Evolutionary conservation across 2,113 vertebrate species (phyloP), one percentile per base, ranked within the genome.

Genomic region (Epinephelus cyanopodus): DNA sequence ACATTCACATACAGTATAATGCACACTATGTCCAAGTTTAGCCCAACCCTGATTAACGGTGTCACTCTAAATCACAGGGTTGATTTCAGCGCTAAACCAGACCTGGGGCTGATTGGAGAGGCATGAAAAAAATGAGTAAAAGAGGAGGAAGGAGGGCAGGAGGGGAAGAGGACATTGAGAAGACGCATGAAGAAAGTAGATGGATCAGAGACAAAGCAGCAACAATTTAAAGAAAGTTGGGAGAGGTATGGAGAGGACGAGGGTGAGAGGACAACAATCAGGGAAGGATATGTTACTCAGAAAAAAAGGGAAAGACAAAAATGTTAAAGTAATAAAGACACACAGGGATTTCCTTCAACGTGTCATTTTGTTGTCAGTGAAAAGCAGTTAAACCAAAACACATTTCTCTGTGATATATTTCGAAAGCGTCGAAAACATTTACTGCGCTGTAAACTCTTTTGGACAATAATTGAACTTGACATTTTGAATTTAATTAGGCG

Each of bases 11-110:
- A 47, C 45, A 78, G 17, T 23, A 0, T 87, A 92, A 90, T 91
- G 83, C 74, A 85, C 33, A 63, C 21, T 53, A 56, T 71, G 84
- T 91, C 88, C 86, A 74, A 74, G 62, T 92, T 82, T 47, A 60
- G 85, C 86, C 89, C 75, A 89, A 68, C 45, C 75, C 83, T 93
- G 94, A 94, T 94, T 89, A 91, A 91, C 69, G 69, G 84, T 90
- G 80, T 92, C 42, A 90, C 88, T 87, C 79, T 39, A 74, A 74
- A 90, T 86, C 90, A 87, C 77, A 74, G 12, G 48, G 39, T 66
- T 81, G 81, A 78, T 77, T 81, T 86, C 84, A 81, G 83, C 63
- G 19, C 54, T 82, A 89, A 86, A 92, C 85, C 88, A 86, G 93
- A 79, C 77, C 76, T 68, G 74, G 25, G 62, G 82, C 64, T 87